Conservation (phyloP, 2,888 invertebrate species). For the Eristalis pertinax region DNA sequence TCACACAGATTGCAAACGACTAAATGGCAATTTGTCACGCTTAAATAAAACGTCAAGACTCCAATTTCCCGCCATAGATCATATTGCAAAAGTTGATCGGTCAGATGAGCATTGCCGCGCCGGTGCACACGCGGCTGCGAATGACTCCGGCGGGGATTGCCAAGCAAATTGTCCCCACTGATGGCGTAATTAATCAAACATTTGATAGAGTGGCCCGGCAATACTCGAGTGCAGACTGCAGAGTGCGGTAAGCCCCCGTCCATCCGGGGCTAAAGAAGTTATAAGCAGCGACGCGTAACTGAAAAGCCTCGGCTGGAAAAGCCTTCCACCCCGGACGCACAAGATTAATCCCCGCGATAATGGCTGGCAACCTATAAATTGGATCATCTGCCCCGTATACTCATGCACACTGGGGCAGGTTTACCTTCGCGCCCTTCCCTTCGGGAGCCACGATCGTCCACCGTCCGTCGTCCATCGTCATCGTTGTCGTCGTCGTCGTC, state of each 20-base stretch:
- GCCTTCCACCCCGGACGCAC: conserved; percentile 12
- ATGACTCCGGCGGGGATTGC: conserved; percentile 46
- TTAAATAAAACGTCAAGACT: conserved; percentile 65
- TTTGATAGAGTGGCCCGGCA: conserved; percentile 37
- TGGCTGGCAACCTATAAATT: conserved; percentile 68
- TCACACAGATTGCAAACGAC: conserved; percentile 24
- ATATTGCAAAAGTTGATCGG: conserved; percentile 59
- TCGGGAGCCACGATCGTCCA: background rate
- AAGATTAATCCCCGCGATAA: conserved; percentile 71
- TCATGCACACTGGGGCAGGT: background rate
- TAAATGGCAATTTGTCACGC: conserved; percentile 70
- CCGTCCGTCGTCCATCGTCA: background rate
- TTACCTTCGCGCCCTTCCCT: background rate
- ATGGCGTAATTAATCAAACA: conserved; percentile 64
- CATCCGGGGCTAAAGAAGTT: conserved; percentile 15
- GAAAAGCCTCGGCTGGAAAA: conserved; percentile 15
- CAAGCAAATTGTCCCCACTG: conserved; percentile 66
- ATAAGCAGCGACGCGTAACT: conserved; percentile 21
- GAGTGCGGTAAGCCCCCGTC: background rate
- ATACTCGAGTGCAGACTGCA: background rate
- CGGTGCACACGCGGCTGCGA: conserved; percentile 4
- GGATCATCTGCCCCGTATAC: conserved; percentile 62
- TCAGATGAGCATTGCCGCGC: conserved; percentile 26
- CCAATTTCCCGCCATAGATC: conserved; percentile 65
- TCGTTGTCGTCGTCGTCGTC: conserved; percentile 9